phyloP scores from a whole-genome alignment of 1,140 invertebrate genomes.

The Drosophila biarmipes region DNA sequence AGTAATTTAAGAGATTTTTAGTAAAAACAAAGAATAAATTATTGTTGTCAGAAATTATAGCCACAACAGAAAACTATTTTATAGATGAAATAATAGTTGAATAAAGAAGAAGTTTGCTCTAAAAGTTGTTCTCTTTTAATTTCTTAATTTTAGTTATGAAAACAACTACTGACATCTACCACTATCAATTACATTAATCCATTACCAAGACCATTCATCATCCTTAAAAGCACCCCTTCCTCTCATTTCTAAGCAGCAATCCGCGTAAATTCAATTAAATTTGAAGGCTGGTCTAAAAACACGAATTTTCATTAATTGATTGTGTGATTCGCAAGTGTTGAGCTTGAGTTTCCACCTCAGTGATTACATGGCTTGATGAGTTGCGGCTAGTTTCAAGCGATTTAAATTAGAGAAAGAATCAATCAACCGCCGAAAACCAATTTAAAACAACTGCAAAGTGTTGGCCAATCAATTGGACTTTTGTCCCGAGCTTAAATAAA shows the following conservation, averaged over 20 bases:
- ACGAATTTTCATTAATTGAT: neutral
- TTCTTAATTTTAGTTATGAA: too few relatives aligned
- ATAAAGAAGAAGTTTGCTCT: too few relatives aligned
- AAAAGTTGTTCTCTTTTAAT: too few relatives aligned
- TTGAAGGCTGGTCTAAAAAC: neutral
- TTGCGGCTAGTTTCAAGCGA: conserved; percentile 19
- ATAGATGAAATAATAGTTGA: too few relatives aligned
- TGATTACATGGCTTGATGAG: conserved; percentile 25
- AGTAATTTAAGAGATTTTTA: too few relatives aligned
- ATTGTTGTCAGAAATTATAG: too few relatives aligned
- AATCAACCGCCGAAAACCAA: conserved; percentile 24
- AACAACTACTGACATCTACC: neutral
- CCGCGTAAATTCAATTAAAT: conserved; percentile 15
- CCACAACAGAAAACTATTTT: too few relatives aligned
- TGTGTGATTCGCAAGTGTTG: conserved; percentile 13
- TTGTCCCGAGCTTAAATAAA: conserved; percentile 8
- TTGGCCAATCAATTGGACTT: conserved; percentile 36
- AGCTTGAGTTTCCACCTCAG: conserved; percentile 49
- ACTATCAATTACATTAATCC: neutral
- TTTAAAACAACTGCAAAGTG: conserved; percentile 8
- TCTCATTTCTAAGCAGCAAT: neutral
- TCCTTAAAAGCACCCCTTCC: neutral
- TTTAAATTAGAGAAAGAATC: conserved; percentile 22
- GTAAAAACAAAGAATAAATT: too few relatives aligned
- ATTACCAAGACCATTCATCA: neutral